Base-by-base conservation (phyloP, 2,888 invertebrate species). In the Clistopyga incitator region DNA sequence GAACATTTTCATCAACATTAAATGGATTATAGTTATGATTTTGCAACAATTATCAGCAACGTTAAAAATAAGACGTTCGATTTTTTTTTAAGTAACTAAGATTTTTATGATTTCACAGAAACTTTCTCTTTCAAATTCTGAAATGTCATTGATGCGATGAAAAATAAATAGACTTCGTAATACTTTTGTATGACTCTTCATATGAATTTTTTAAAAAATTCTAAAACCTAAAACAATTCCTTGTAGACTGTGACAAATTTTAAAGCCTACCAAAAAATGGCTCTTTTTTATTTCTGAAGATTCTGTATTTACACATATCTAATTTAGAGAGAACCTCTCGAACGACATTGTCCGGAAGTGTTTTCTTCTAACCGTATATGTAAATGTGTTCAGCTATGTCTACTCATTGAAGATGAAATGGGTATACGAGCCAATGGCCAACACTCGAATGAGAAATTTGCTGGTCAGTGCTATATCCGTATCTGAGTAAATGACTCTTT, bases 391-490 rank as follows among this genome's bases (percentile, higher is more conserved):
- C 83, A 72, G 70, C 70, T 76, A 50, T 72, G 52, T 45, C 80
- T 74, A 20, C 75, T 67, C 74, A 61, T 82, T 70, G 81, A 61
- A 67, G 65, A 78, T 59, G 56, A 76, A 74, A 34, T 47, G 78
- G 34, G 10, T 45, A 20, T 47, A 54, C 10, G 78, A 59, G 13
- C 45, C 65, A 54, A 42, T 50, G 47, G 18, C n/a, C 45, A 72
- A 50, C n/a, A 15, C 34, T 47, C 23, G 11, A 68, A 52, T 54
- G 65, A 65, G 74, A 80, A 84, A 84, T 87, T 85, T 81, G 84
- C 65, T 45, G 54, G 45, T 52, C 76, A 78, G 78, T 59, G 83
- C 82, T 52, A 59, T 76, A 29, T 56, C 64, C 76, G 20, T 79
- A 68, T 78, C 71, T 52, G 50, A 77, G 72, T 76, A 71, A 70